Percentiles rank a stretch among this genome's conserved stretches.
Evolutionary conservation across 37 sponge, comb jelly and placozoan species (phyloP).

Genomic region (Amphimedon queenslandica): DNA sequence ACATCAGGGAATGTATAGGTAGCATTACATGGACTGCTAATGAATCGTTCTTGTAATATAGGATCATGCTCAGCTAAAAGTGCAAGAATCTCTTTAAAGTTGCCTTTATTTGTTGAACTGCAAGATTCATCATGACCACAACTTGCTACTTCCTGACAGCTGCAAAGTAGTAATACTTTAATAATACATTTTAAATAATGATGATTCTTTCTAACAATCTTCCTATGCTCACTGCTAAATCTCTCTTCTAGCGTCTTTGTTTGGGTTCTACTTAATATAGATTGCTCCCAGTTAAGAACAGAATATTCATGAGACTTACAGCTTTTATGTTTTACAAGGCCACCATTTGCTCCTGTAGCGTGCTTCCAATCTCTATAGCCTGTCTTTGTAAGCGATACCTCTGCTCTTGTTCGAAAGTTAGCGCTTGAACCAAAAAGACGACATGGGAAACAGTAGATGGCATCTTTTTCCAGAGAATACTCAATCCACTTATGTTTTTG

Average conservation of each 20-base stretch:
- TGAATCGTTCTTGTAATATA: too few relatives aligned
- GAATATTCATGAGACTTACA: conserved; percentile 31
- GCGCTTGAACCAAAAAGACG: conserved; percentile 16
- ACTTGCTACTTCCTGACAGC: not conserved
- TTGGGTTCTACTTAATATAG: too few relatives aligned
- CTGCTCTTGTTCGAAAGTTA: conserved; percentile 30
- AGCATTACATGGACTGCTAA: too few relatives aligned
- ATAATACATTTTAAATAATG: not conserved
- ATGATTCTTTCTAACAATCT: not conserved
- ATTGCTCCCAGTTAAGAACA: conserved; percentile 36
- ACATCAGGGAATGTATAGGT: too few relatives aligned
- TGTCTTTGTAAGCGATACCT: too few relatives aligned
- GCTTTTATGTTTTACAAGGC: too few relatives aligned
- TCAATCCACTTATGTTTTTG: conserved; percentile 27
- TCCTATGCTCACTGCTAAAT: conserved; percentile 26
- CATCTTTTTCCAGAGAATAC: conserved; percentile 50
- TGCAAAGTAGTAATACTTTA: not conserved
- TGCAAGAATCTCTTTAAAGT: conserved; percentile 1
- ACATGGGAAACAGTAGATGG: conserved; percentile 44
- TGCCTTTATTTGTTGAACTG: not conserved
- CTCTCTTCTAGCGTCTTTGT: conserved; percentile 11
- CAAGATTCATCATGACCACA: not conserved
- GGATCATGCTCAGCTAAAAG: too few relatives aligned
- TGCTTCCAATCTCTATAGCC: too few relatives aligned
- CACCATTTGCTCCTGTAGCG: too few relatives aligned